Evolutionary conservation across 1,140 invertebrate species (phyloP).

Genomic region (Ips typographus): DNA sequence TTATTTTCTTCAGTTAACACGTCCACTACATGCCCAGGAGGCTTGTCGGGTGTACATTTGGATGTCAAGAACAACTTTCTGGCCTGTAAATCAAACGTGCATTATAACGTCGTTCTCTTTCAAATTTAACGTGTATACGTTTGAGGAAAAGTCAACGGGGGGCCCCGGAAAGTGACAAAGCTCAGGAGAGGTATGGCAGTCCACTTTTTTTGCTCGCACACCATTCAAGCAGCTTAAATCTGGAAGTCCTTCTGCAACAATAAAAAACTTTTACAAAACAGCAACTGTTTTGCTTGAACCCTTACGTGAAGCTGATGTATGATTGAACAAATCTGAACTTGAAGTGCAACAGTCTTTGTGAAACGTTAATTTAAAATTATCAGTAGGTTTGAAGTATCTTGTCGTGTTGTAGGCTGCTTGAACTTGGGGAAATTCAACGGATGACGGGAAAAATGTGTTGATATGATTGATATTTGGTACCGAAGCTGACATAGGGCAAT

Average conservation of each 20-base stretch:
- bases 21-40: slow-evolving; percentile 25
- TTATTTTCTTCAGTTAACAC: slow-evolving; percentile 16
- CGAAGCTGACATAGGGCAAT: slow-evolving; percentile 3
- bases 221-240: slow-evolving; percentile 23
- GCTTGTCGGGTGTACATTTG: slow-evolving; percentile 8
- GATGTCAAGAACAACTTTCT: slow-evolving; percentile 31
- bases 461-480: slow-evolving; percentile 1
- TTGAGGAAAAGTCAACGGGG: slow-evolving; percentile 13
- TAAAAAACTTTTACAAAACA: background rate
- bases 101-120: background rate
- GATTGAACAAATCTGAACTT: slow-evolving; percentile 29
- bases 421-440: slow-evolving; percentile 23
- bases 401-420: slow-evolving; percentile 12
- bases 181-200: background rate
- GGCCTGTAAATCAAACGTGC: slow-evolving; percentile 9
- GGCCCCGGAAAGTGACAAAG: slow-evolving; percentile 1
- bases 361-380: slow-evolving; percentile 34
- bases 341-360: slow-evolving; percentile 35
- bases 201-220: background rate
- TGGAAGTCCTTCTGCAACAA: slow-evolving; percentile 23
- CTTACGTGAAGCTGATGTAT: background rate
- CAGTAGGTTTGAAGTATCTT: slow-evolving; percentile 24
- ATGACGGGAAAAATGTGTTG: slow-evolving; percentile 24
- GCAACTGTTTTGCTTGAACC: background rate
- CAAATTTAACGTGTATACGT: background rate